Percentiles rank a stretch among this genome's conserved stretches.
Evolutionary conservation across 2,888 invertebrate species (phyloP).

Genomic region (Meandrusa payeni): DNA sequence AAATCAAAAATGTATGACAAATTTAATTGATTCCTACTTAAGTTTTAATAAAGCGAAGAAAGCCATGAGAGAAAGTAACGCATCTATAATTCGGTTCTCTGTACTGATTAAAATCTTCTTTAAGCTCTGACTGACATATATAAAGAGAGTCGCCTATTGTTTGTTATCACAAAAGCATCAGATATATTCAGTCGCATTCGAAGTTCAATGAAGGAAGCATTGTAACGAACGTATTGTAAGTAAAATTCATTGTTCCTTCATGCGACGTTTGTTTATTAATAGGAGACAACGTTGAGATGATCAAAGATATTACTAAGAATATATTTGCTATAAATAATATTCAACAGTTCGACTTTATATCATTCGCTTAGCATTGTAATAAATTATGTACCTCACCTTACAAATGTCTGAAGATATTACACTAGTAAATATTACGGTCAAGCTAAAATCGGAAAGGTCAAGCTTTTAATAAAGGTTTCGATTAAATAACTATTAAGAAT

Average conservation of each 20-base stretch:
- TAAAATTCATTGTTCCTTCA: not conserved
- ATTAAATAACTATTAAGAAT: conserved; percentile 7
- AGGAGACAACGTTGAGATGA: not conserved
- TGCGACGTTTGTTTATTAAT: conserved; percentile 8
- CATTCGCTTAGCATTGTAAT: conserved; percentile 54
- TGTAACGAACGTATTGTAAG: not conserved
- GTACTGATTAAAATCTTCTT: too few species aligned
- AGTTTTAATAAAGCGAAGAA: too few species aligned
- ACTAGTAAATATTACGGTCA: conserved; percentile 43
- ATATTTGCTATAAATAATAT: conserved; percentile 23
- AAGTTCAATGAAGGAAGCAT: too few species aligned
- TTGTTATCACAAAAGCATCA: too few species aligned
- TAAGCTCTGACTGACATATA: too few species aligned
- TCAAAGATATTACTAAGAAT: conserved; percentile 14
- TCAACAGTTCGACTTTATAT: conserved; percentile 43
- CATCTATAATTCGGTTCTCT: too few species aligned
- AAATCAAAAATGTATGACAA: too few species aligned
- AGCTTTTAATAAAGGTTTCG: conserved; percentile 36
- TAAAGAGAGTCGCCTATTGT: too few species aligned
- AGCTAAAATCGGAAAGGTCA: conserved; percentile 50
- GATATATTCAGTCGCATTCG: too few species aligned
- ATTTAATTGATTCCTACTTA: too few species aligned
- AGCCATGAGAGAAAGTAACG: too few species aligned
- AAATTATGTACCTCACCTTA: conserved; percentile 61
- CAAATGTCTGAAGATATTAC: conserved; percentile 52